Conservation (phyloP, 2,888 invertebrate genomes). For the Pocota personata region DNA sequence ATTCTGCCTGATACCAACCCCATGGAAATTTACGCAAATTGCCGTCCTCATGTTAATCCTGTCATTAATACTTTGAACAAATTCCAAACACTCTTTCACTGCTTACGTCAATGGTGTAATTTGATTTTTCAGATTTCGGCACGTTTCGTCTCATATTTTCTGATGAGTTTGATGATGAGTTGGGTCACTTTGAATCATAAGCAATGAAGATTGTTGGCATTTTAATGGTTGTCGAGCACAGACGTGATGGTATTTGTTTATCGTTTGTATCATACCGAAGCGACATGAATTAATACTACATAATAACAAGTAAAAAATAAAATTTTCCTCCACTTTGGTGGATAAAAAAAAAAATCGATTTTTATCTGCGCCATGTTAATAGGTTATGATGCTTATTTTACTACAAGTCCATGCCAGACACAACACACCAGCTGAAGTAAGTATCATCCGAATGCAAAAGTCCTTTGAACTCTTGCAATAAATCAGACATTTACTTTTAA, state of each 20-base stretch:
- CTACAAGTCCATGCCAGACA: not conserved
- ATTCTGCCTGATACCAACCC: not conserved
- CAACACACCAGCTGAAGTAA: not conserved
- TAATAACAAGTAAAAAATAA: not conserved
- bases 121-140: conserved; percentile 47
- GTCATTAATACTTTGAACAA: conserved; percentile 41
- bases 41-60: conserved; percentile 31
- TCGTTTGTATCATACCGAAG: not conserved
- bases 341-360: conserved; percentile 15
- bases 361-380: not conserved
- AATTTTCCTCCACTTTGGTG: not conserved
- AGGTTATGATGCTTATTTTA: not conserved
- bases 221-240: conserved; percentile 1
- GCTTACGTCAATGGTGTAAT: conserved; percentile 51
- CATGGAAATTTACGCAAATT: conserved; percentile 35
- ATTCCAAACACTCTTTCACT: conserved; percentile 12
- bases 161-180: not conserved
- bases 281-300: not conserved
- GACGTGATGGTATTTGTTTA: conserved; percentile 1
- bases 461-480: conserved; percentile 2
- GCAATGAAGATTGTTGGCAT: conserved; percentile 8
- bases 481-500: conserved; percentile 1
- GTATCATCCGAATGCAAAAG: not conserved
- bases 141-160: conserved; percentile 26
- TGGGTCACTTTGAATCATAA: conserved; percentile 23